These are phyloP conservation scores for Bactericera cockerelli DNA, from an alignment of 1,140 invertebrate genomes.

Conservation along the genomic window DNA sequence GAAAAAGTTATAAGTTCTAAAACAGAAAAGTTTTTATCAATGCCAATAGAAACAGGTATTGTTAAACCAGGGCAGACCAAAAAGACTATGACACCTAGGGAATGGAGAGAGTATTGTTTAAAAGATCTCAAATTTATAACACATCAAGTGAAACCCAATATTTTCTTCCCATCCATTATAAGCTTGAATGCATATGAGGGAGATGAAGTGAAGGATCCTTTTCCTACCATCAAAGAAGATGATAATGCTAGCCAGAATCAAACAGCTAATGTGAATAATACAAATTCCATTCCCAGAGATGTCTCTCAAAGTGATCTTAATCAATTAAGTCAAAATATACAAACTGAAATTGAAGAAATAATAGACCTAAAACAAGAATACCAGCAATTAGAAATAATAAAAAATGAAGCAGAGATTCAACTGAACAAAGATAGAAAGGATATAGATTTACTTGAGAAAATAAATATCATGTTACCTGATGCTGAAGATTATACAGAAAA, in stretches of 20 bases:
- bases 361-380: conserved; percentile 32
- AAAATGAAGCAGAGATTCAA: conserved; percentile 38
- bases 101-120: conserved; percentile 34
- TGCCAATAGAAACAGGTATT: conserved; percentile 14
- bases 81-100: conserved; percentile 25
- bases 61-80: not conserved
- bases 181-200: conserved; percentile 26
- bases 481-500: conserved; percentile 25
- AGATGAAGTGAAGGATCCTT: not conserved
- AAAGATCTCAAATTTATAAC: conserved; percentile 33
- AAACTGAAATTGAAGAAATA: conserved; percentile 30
- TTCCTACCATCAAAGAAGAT: not conserved
- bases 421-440: conserved; percentile 34
- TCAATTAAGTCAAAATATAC: conserved; percentile 12
- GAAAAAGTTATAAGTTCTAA: conserved; percentile 14
- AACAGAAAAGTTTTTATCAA: conserved; percentile 16
- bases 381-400: conserved; percentile 17
- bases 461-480: conserved; percentile 26
- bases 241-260: not conserved
- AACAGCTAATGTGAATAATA: not conserved
- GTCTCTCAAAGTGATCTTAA: not conserved
- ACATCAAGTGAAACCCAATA: conserved; percentile 32
- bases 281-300: too few species aligned
- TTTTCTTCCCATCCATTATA: conserved; percentile 36
- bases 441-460: conserved; percentile 26